Base-by-base conservation (phyloP, 2,797 vertebrate genomes). In the Rhodeus uyekii region DNA sequence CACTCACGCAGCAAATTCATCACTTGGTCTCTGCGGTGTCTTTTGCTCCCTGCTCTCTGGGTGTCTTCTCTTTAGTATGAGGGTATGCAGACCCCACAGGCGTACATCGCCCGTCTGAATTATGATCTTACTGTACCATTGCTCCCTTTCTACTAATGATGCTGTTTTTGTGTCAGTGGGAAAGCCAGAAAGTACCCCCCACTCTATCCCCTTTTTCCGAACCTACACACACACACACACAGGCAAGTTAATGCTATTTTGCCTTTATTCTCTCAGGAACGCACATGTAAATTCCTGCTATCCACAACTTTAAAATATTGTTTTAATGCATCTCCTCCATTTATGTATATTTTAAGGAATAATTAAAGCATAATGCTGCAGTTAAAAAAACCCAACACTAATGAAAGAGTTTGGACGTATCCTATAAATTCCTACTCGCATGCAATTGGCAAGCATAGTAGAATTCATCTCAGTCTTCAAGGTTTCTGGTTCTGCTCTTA, bases 381-480 rank as follows among this genome's bases (percentile, higher is more conserved):
- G 93, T 96, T 95, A 95, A 91, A 90, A 91, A n/a, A 92, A 60
- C 29, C 6, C 58, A 60, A 27, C 13, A 60, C 58, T 29, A 60
- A 81, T 72, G 72, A 82, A 80, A 82, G 65, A 83, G 65, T 24
- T 91, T 94, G 91, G 92, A 91, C 91, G 90, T 92, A 74, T 90
- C 84, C 87, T 89, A 91, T 90, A 92, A 95, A 94, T 93, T 91
- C 93, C 94, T 95, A 92, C 90, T 90, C 89, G 87, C 60, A 7
- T 10, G 89, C 90, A 93, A 94, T 94, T 94, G 93, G 93, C 94
- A 95, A 93, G 94, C 90, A 75, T 93, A 90, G 84, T 90, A 89
- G 87, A 93, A 92, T 96, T 95, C 93, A 95, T 95, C 93, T 92
- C 93, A 95, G 89, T 90, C 92, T 93, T 92, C 90, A 93, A 82